phyloP scores from a whole-genome alignment of 1,140 invertebrate species.

The Trichonephila clavata region DNA sequence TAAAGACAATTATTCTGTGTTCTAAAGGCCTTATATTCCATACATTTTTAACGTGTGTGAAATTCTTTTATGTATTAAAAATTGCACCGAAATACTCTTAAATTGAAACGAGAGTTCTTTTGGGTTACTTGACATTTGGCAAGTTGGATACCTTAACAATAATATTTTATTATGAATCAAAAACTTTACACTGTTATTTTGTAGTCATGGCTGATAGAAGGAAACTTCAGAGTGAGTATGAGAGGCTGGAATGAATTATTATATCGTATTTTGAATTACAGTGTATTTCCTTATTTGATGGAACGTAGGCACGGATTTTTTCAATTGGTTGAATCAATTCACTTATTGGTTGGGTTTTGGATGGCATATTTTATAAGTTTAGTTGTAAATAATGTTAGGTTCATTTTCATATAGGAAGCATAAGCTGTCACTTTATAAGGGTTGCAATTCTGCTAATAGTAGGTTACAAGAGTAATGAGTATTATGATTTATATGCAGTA shows the following conservation, averaged over 20 bases:
- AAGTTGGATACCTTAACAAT: slow-evolving; percentile 70
- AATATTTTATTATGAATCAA: slow-evolving; percentile 75
- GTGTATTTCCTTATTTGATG: neutral
- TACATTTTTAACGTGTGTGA: neutral
- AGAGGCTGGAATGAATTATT: neutral
- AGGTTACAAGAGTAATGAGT: too few species aligned
- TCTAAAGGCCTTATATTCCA: neutral
- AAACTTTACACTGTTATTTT: slow-evolving; percentile 78
- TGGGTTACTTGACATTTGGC: slow-evolving; percentile 68
- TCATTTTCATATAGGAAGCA: too few species aligned
- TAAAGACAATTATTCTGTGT: neutral
- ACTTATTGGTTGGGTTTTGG: too few species aligned
- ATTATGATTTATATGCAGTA: too few species aligned
- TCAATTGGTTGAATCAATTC: too few species aligned
- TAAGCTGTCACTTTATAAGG: too few species aligned
- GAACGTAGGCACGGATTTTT: neutral
- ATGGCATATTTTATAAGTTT: too few species aligned
- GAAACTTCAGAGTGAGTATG: slow-evolving; percentile 95
- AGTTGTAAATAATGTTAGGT: too few species aligned
- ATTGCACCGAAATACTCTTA: neutral
- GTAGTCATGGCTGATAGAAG: slow-evolving; percentile 99
- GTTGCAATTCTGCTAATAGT: too few species aligned
- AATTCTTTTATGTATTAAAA: slow-evolving; percentile 22
- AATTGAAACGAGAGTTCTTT: neutral
- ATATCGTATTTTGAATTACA: neutral